Percentiles rank a stretch among this genome's conserved stretches.
Evolutionary conservation across 2,113 vertebrate genomes (phyloP).

Genomic region (Myotis lucifugus): DNA sequence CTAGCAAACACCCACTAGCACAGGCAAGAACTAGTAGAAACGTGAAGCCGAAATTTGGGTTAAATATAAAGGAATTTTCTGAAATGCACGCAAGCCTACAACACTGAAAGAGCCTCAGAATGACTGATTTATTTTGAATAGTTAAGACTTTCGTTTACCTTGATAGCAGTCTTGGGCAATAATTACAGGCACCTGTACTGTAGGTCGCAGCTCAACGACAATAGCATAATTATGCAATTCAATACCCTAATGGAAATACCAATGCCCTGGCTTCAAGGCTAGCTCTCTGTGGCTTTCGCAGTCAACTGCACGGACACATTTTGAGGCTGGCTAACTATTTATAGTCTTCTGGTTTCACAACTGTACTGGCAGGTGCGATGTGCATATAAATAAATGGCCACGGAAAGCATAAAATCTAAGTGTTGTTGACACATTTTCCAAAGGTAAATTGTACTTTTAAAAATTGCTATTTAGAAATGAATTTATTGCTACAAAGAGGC

Average conservation of each 20-base stretch:
- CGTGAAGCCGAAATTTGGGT: background rate
- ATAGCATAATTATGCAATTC: background rate
- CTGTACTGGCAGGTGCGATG: background rate
- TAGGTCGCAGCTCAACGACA: background rate
- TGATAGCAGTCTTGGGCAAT: background rate
- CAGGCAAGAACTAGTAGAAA: background rate
- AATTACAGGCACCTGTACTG: background rate
- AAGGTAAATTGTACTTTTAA: conserved; percentile 35
- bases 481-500: background rate
- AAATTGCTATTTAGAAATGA: background rate
- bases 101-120: background rate
- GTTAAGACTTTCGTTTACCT: background rate
- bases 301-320: background rate
- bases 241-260: conserved; percentile 7
- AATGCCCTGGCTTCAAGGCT: background rate
- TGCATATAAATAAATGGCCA: conserved; percentile 12
- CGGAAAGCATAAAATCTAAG: background rate
- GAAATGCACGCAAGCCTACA: background rate
- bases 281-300: background rate
- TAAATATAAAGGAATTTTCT: background rate
- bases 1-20: too few relatives aligned
- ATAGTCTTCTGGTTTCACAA: background rate
- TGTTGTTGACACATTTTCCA: background rate
- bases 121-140: conserved; percentile 24
- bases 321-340: background rate